Percentiles rank a stretch among this genome's conserved stretches.
phyloP scores from a whole-genome alignment of 2,113 vertebrate species.

The Macquaria ambigua region DNA sequence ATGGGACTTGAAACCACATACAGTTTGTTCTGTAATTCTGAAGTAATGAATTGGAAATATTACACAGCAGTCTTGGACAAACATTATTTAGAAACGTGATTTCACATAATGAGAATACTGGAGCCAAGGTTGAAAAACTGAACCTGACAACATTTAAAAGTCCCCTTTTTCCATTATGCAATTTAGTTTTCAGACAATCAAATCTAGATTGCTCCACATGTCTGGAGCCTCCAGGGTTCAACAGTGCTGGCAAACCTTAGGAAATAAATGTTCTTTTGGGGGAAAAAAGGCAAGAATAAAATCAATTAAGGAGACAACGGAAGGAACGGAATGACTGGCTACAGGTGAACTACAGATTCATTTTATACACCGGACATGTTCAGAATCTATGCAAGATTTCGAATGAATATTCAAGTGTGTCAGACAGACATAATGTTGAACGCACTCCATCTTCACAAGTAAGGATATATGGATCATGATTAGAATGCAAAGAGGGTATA shows the following conservation, averaged over 20 bases:
- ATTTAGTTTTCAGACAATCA: constrained; percentile 31
- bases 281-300: constrained; percentile 21
- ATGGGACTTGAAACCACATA: background rate
- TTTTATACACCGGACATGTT: background rate
- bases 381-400: background rate
- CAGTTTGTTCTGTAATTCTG: background rate
- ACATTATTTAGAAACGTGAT: background rate
- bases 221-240: constrained; percentile 17
- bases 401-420: constrained; percentile 49
- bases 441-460: background rate
- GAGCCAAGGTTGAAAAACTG: background rate
- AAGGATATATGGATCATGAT: constrained; percentile 41
- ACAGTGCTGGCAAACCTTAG: background rate
- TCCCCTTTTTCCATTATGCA: constrained; percentile 4
- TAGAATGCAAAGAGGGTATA: constrained; percentile 27
- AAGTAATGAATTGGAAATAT: background rate
- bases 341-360: background rate
- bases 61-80: background rate
- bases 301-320: constrained; percentile 43
- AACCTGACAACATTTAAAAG: background rate
- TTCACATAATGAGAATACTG: background rate
- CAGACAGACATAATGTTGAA: constrained; percentile 26
- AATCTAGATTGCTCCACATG: background rate
- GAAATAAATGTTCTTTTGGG: background rate
- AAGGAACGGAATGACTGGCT: constrained; percentile 4